Percentiles rank a stretch among this genome's conserved stretches.
Conservation (phyloP, 23 tunicate species). For the Ciona savignyi region DNA sequence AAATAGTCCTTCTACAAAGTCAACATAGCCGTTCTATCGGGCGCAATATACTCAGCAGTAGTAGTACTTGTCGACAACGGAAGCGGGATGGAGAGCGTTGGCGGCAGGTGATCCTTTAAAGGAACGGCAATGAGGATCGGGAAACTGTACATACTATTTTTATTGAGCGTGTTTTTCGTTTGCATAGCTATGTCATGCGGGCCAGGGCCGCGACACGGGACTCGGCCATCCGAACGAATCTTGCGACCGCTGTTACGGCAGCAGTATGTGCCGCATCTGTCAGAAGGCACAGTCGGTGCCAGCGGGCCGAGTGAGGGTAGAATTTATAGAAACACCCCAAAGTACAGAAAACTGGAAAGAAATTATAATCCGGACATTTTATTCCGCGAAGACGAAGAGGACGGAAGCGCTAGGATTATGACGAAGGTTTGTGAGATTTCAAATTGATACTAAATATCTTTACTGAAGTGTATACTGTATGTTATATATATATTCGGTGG, state of each 20-base stretch:
- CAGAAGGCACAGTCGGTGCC: slow-evolving; percentile 57
- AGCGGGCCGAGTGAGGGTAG: slow-evolving; percentile 49
- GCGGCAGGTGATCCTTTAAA: not conserved
- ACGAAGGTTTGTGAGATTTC: too few relatives aligned
- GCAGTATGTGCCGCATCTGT: slow-evolving; percentile 38
- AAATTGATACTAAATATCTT: too few relatives aligned
- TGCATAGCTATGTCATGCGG: slow-evolving; percentile 10
- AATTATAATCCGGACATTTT: slow-evolving; percentile 27
- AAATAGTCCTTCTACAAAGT: not conserved
- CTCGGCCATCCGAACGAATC: slow-evolving; percentile 2
- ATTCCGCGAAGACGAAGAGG: slow-evolving; percentile 31
- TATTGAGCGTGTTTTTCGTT: not conserved
- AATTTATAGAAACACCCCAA: slow-evolving; percentile 16
- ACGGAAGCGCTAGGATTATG: slow-evolving; percentile 39
- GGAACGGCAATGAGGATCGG: not conserved
- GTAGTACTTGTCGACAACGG: not conserved
- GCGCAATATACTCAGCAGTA: not conserved
- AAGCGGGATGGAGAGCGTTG: not conserved
- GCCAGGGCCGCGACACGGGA: slow-evolving; percentile 24
- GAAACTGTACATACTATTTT: not conserved
- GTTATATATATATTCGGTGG: too few relatives aligned
- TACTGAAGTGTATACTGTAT: too few relatives aligned
- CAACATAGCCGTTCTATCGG: not conserved
- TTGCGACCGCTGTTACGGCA: slow-evolving; percentile 17
- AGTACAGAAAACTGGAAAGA: slow-evolving; percentile 17